phyloP scores from a whole-genome alignment of 2,888 invertebrate species.

The Iphiclides podalirius region DNA sequence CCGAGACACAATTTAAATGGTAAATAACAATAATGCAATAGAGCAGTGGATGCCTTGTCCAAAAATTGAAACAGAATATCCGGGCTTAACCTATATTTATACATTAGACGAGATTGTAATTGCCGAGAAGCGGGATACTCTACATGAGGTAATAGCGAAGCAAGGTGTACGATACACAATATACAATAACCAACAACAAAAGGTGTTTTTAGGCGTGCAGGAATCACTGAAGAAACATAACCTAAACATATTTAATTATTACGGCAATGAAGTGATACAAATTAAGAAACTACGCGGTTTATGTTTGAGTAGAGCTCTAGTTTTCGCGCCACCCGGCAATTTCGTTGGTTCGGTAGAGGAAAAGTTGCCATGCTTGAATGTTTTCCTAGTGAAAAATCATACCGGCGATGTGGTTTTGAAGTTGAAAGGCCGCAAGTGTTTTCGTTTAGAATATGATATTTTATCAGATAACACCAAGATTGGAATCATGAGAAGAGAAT shows the following conservation, averaged over 20 bases:
- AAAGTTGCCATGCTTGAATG: conserved; percentile 27
- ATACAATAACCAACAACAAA: conserved; percentile 49
- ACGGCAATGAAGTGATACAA: conserved; percentile 57
- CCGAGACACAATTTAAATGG: conserved; percentile 12
- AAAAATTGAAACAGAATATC: conserved; percentile 34
- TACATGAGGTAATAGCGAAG: conserved; percentile 46
- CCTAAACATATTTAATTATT: conserved; percentile 51
- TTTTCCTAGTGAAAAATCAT: conserved; percentile 40
- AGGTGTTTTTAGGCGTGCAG: conserved; percentile 52
- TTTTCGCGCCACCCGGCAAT: conserved; percentile 54
- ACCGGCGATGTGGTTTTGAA: conserved; percentile 33
- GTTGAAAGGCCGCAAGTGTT: conserved; percentile 33
- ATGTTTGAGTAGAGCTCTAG: conserved; percentile 37
- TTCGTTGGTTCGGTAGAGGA: conserved; percentile 47
- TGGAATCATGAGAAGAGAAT: conserved; percentile 40
- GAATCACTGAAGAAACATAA: conserved; percentile 35
- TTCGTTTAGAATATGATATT: conserved; percentile 34
- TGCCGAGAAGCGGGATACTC: conserved; percentile 39
- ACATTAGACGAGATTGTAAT: conserved; percentile 47
- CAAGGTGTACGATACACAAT: conserved; percentile 46
- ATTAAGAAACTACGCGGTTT: conserved; percentile 36
- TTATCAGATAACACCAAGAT: conserved; percentile 32
- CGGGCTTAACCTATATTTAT: conserved; percentile 50
- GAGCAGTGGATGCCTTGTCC: conserved; percentile 60
- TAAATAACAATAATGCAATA: conserved; percentile 12